phyloP scores from a whole-genome alignment of 2,797 vertebrate species.

The Coregonus suidteri region DNA sequence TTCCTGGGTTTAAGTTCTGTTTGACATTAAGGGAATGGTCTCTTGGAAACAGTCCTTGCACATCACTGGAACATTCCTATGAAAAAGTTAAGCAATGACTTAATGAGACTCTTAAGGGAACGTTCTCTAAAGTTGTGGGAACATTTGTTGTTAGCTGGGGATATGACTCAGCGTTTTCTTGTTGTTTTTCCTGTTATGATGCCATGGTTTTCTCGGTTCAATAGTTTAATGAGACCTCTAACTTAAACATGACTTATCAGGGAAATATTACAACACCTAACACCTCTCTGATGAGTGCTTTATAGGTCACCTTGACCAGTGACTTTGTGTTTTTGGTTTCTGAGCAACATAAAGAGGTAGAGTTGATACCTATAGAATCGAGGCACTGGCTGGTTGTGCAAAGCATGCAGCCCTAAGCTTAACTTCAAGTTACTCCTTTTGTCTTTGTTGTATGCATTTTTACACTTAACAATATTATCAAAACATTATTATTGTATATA shows the following conservation, averaged over 20 bases:
- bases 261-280: slow-evolving; percentile 9
- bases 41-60: neutral
- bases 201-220: neutral
- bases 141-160: too few relatives aligned
- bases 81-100: too few relatives aligned
- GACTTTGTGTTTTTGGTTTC: too few relatives aligned
- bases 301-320: slow-evolving; percentile 11
- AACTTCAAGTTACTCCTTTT: neutral
- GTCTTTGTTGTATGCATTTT: too few relatives aligned
- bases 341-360: too few relatives aligned
- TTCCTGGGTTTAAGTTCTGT: too few relatives aligned
- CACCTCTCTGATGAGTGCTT: slow-evolving; percentile 16
- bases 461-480: too few relatives aligned
- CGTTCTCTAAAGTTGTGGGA: too few relatives aligned
- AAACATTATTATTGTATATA: neutral
- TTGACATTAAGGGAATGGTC: too few relatives aligned
- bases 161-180: neutral
- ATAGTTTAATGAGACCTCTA: slow-evolving; percentile 14
- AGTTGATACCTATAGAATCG: too few relatives aligned
- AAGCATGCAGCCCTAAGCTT: neutral
- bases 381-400: too few relatives aligned
- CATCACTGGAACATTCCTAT: neutral
- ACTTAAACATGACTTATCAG: slow-evolving; percentile 18
- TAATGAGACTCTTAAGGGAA: too few relatives aligned
- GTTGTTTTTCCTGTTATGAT: neutral